A percentile compares a stretch with the other conserved stretches of the same genome.
Conservation (phyloP, 2,888 invertebrate species). For the Halocaridina rubra region DNA sequence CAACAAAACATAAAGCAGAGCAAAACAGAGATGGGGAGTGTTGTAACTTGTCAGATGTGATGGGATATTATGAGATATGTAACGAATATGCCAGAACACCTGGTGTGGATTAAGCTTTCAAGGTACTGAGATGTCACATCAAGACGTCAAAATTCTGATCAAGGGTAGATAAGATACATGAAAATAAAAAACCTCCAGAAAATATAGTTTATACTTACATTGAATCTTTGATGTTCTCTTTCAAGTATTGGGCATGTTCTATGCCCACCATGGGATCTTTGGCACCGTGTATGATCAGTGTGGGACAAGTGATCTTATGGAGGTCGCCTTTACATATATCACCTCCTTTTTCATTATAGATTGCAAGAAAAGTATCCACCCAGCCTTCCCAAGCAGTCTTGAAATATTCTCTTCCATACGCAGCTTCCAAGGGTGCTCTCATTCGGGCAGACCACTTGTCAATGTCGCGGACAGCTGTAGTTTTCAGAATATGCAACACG, state of each 20-base stretch:
- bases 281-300: slow-evolving; percentile 84
- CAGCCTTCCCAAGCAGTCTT: slow-evolving; percentile 78
- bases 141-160: too few species aligned
- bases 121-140: too few species aligned
- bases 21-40: too few species aligned
- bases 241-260: slow-evolving; percentile 80
- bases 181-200: not conserved
- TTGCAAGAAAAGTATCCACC: slow-evolving; percentile 74
- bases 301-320: slow-evolving; percentile 78
- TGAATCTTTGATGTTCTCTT: slow-evolving; percentile 76
- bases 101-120: too few species aligned
- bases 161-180: slow-evolving; percentile 43
- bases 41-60: too few species aligned
- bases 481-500: not conserved
- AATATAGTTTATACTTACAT: slow-evolving; percentile 71
- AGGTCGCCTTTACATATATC: slow-evolving; percentile 79
- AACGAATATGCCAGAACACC: too few species aligned
- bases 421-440: slow-evolving; percentile 77
- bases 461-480: slow-evolving; percentile 75
- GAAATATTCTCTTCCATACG: slow-evolving; percentile 82
- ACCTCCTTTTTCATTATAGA: slow-evolving; percentile 70
- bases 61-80: too few species aligned
- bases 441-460: slow-evolving; percentile 83
- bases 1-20: too few species aligned
- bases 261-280: slow-evolving; percentile 83